phyloP scores from a whole-genome alignment of 2,888 invertebrate genomes.

The Heliconius aoede region DNA sequence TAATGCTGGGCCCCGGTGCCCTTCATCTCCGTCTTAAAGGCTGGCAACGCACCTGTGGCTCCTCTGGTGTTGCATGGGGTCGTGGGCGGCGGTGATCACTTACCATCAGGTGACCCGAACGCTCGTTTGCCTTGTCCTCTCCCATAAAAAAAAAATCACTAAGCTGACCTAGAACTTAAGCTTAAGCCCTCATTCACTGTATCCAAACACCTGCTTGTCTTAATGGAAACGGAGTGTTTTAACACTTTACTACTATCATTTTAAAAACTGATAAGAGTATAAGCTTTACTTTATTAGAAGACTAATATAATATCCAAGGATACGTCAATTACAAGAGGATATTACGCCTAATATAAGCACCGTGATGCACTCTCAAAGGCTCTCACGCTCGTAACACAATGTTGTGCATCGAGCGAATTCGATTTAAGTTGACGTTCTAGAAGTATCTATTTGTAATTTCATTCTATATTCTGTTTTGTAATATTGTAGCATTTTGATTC shows the following conservation, averaged over 20 bases:
- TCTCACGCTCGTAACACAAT: conserved; percentile 38
- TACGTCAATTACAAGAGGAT: conserved; percentile 23
- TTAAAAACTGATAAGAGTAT: neutral
- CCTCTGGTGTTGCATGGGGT: no score
- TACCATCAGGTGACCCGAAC: no score
- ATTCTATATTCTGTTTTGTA: neutral
- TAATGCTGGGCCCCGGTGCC: no score
- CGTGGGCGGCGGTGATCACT: no score
- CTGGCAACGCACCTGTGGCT: no score
- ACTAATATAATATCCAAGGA: conserved; percentile 21
- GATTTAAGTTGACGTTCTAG: conserved; percentile 7
- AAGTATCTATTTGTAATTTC: conserved; percentile 2
- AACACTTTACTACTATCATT: neutral
- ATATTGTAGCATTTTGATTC: neutral
- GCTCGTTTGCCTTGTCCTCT: no score
- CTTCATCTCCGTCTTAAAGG: no score
- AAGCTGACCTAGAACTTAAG: neutral
- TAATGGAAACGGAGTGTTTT: no score
- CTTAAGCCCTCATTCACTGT: neutral
- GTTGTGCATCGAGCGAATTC: conserved; percentile 31
- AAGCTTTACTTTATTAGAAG: neutral
- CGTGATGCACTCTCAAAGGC: conserved; percentile 35
- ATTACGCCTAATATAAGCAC: conserved; percentile 25
- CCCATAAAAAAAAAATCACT: no score
- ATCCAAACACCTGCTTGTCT: no score